These are phyloP conservation scores for Zelostemma sp. DNA, from an alignment of 1,140 invertebrate species.

Conservation along the genomic window DNA sequence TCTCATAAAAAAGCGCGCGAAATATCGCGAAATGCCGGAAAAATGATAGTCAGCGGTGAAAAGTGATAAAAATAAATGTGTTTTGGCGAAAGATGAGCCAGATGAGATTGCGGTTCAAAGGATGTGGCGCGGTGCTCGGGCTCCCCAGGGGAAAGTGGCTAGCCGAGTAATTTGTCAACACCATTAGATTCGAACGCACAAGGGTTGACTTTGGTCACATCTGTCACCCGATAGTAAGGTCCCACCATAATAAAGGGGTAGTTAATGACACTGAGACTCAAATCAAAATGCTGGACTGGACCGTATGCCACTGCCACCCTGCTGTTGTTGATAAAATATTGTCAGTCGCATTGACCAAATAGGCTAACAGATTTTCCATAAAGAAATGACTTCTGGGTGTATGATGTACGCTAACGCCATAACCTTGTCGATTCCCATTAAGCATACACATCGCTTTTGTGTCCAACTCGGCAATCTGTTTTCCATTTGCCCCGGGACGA, in stretches of 20 bases:
- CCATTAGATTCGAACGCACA: constrained; percentile 60
- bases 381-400: constrained; percentile 29
- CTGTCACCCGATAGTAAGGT: constrained; percentile 57
- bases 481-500: too few relatives aligned
- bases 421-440: constrained; percentile 17
- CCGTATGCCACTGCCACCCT: constrained; percentile 63
- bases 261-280: constrained; percentile 60
- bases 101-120: constrained; percentile 56
- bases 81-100: constrained; percentile 23
- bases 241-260: constrained; percentile 65
- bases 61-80: constrained; percentile 18
- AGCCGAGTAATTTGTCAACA: constrained; percentile 71
- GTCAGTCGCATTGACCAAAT: constrained; percentile 51
- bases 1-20: too few relatives aligned
- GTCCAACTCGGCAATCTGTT: neutral
- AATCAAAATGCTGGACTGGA: constrained; percentile 49
- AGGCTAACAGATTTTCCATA: constrained; percentile 56
- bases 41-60: too few relatives aligned
- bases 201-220: constrained; percentile 67
- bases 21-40: too few relatives aligned
- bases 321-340: constrained; percentile 68
- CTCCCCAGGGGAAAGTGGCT: constrained; percentile 60
- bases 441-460: neutral
- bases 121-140: constrained; percentile 31
- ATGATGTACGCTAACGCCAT: constrained; percentile 42